Base-by-base conservation (phyloP, 2,888 invertebrate species). In the Bellardia bayeri region DNA sequence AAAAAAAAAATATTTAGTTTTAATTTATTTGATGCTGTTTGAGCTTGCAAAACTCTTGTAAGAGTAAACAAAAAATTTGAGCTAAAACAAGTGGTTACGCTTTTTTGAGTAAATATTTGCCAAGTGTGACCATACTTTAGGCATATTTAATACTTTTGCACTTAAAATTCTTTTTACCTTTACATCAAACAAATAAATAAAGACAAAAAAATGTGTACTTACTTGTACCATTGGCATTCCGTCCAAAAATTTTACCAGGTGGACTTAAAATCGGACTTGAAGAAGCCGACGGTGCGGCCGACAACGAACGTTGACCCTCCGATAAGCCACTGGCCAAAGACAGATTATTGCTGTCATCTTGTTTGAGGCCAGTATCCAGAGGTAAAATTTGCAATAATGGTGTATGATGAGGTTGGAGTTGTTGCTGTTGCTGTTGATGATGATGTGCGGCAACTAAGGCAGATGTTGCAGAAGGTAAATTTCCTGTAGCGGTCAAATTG, bases 191-290 rank as follows among this genome's bases (percentile, higher is more conserved):
- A 51, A 51, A 51, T 45, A 13, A 66, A 40, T 40, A 9, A 16
- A 40, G 13, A 66, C 37, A 13, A n/a, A 42, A 42, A 16, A 3
- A 8, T 2, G n/a, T 9, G 6, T 23, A 93, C 94, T 94, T 89
- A 94, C 94, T 92, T 92, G 94, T 94, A 84, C 94, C 94, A 89
- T 94, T 94, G 30, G 92, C 91, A 90, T 94, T 94, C 82, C 93
- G 91, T 64, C 94, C 94, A 85, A 93, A 93, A 58, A 93, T 92
- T 89, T 94, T 94, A 71, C 93, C 93, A 56, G 93, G 93, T 68
- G 94, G 94, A 90, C 93, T 94, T 30, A 93, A 82, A 30, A 93
- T 92, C 11, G 94, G 94, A 89, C 94, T 94, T n/a, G 94, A 93
- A 45, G 94, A 93, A 8, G 93, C 93, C 75, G 94, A 94, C 64